Evolutionary conservation across 1,140 invertebrate genomes (phyloP), one percentile per base, ranked within the genome.

Genomic region (Papilio polyxenes): DNA sequence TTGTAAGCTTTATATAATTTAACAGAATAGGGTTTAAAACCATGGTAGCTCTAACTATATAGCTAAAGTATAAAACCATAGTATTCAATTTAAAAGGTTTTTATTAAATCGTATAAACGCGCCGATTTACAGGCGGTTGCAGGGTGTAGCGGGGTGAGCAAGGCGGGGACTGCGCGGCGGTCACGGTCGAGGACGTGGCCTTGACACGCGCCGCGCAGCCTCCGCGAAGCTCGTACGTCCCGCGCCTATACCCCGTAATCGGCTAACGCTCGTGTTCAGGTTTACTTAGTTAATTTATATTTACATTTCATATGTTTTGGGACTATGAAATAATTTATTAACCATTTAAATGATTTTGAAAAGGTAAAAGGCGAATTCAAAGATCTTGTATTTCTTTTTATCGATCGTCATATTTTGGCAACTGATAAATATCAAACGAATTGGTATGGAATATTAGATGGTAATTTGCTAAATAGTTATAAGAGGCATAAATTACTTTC

Each of bases 101-200:
- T 72, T 37, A 31, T 15, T 37, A 40, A 72, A 37, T 75, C 40
- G 74, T 75, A 48, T 75, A 75, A 75, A 75, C 15, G 49, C 20
- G 3, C n/a, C 49, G 44, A 77, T 53, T 49, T 77, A 37, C 49
- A 10, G 20, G 49, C 49, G 49, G 7, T 77, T 56, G 76, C 81
- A 37, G 59, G 75, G 40, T 49, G 56, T 20, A 20, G 56, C 56
- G 56, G 75, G 83, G 83, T 62, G 85, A 13, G 13, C 31, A 56
- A 75, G 83, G 81, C 15, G 83, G 37, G 83, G 40, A 81, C 82
- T 65, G 75, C 83, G 80, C 75, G 77, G 81, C 89, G 89, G 90
- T 92, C 91, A 92, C 87, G 91, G 90, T 87, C 91, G 90, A 89
- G 90, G 91, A 87, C 90, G 87, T 85, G 91, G 88, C 91, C 91